These are phyloP conservation scores for Ciona savignyi DNA, from an alignment of 23 tunicate species.

Conservation along the genomic window DNA sequence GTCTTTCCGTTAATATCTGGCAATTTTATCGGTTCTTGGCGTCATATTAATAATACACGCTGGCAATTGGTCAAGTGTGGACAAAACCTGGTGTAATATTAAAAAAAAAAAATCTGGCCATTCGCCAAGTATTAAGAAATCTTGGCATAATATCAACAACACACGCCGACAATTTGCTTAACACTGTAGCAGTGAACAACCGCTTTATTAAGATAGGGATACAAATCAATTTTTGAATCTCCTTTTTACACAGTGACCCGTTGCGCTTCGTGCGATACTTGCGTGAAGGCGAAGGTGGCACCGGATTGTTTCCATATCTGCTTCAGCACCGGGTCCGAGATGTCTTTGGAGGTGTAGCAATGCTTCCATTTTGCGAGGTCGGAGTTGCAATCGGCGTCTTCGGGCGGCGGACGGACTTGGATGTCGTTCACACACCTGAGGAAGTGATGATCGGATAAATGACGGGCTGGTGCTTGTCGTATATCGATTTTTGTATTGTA, in stretches of 20 bases:
- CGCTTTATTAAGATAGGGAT: too few species aligned
- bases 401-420: slow-evolving; percentile 58
- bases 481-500: neutral
- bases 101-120: too few species aligned
- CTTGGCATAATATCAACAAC: too few species aligned
- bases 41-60: too few species aligned
- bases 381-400: slow-evolving; percentile 73
- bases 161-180: too few species aligned
- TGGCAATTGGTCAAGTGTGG: too few species aligned
- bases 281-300: slow-evolving; percentile 77
- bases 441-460: neutral
- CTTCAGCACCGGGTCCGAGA: slow-evolving; percentile 46
- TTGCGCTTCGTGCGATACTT: slow-evolving; percentile 70
- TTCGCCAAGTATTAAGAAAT: too few species aligned
- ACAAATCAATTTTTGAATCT: too few species aligned
- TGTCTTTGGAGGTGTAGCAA: slow-evolving; percentile 60
- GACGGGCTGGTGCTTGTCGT: neutral
- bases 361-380: slow-evolving; percentile 74
- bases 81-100: too few species aligned
- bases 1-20: too few species aligned
- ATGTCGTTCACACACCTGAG: slow-evolving; percentile 75
- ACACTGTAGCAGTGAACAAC: too few species aligned
- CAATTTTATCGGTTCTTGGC: too few species aligned
- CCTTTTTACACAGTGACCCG: slow-evolving; percentile 45
- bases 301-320: slow-evolving; percentile 81